phyloP scores from a whole-genome alignment of 2,797 vertebrate species.

The Borostomias antarcticus region DNA sequence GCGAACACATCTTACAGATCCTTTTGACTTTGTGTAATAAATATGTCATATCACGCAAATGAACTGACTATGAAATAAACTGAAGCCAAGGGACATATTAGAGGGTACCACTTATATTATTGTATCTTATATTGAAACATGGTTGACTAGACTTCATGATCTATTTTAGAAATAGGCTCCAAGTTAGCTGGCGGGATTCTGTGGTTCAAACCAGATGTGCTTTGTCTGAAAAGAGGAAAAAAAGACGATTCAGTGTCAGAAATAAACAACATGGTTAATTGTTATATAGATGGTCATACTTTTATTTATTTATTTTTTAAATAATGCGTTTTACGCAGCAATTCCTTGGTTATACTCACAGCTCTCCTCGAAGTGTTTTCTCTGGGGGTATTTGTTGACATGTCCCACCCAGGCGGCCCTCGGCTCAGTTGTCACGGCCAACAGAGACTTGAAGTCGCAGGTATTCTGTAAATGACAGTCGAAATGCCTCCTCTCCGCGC shows the following conservation, averaged over 20 bases:
- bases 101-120: no score
- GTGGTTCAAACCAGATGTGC: slow-evolving; percentile 55
- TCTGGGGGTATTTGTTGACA: slow-evolving; percentile 51
- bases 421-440: slow-evolving; percentile 22
- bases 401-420: slow-evolving; percentile 46
- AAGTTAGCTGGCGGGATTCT: not conserved
- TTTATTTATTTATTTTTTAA: no score
- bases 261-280: not conserved
- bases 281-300: not conserved
- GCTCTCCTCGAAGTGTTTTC: slow-evolving; percentile 71
- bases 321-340: not conserved
- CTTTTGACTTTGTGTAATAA: no score
- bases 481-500: slow-evolving; percentile 75
- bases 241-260: not conserved
- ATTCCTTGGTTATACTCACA: slow-evolving; percentile 50
- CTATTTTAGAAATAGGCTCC: slow-evolving; percentile 1
- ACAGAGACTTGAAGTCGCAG: slow-evolving; percentile 36
- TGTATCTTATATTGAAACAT: no score
- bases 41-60: no score
- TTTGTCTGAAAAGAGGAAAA: slow-evolving; percentile 53
- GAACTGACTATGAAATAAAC: no score
- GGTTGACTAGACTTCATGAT: no score
- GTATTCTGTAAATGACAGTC: slow-evolving; percentile 56
- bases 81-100: no score
- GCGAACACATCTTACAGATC: no score